Conservation (phyloP, 1,140 invertebrate species). For the Cydia splendana region DNA sequence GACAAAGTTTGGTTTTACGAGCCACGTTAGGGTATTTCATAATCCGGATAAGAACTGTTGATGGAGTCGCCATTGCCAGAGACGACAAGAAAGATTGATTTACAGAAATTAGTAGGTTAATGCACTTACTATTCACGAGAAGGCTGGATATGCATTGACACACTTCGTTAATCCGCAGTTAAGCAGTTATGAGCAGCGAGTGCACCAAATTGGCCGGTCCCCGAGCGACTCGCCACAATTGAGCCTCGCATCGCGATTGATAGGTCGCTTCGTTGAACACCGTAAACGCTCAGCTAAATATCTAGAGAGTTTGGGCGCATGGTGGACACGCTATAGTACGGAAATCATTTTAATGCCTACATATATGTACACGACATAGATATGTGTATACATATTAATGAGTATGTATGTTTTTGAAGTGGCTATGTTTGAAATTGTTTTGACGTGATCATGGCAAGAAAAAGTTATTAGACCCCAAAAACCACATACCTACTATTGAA, state of each 20-base stretch:
- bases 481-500: too few relatives aligned
- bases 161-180: neutral
- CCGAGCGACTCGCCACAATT: neutral
- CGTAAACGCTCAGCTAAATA: neutral
- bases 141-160: neutral
- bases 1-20: too few relatives aligned
- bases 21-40: too few relatives aligned
- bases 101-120: neutral
- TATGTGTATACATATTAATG: too few relatives aligned
- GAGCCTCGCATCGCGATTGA: neutral
- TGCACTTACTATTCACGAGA: neutral
- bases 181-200: neutral
- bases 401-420: too few relatives aligned
- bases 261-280: neutral
- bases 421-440: too few relatives aligned
- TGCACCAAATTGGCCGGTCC: neutral
- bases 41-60: too few relatives aligned
- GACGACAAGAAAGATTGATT: too few relatives aligned
- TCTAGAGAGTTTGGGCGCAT: neutral
- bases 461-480: too few relatives aligned
- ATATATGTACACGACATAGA: too few relatives aligned
- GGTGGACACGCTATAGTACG: neutral
- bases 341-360: neutral
- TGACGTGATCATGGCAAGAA: too few relatives aligned
- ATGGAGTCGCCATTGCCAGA: too few relatives aligned